A percentile compares a stretch with the other conserved stretches of the same genome.
Evolutionary conservation across 1,140 invertebrate species (phyloP).

Genomic region (Nephila pilipes): DNA sequence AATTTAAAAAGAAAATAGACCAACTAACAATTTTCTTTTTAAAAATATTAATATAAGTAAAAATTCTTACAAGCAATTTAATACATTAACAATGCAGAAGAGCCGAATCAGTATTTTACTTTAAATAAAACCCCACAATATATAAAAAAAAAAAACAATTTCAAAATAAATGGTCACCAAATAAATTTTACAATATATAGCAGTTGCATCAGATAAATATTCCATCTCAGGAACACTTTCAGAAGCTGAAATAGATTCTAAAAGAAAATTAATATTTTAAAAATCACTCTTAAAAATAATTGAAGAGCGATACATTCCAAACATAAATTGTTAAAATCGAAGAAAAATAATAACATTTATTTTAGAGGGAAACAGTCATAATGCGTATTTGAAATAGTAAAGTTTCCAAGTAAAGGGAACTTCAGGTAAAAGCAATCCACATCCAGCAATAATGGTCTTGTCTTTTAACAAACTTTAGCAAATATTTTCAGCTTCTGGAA

Average conservation of each 20-base stretch:
- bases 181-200: conserved; percentile 21
- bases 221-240: background rate
- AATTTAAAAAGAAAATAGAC: too few relatives aligned
- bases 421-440: conserved; percentile 71
- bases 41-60: too few relatives aligned
- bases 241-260: conserved; percentile 57
- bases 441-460: conserved; percentile 69
- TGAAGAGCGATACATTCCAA: conserved; percentile 63
- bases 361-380: conserved; percentile 6
- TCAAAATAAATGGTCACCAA: conserved; percentile 27
- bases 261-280: conserved; percentile 41
- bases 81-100: too few relatives aligned
- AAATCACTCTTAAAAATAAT: conserved; percentile 14
- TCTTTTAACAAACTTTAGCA: conserved; percentile 75
- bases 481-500: conserved; percentile 77
- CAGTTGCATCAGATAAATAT: background rate
- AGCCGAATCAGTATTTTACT: background rate
- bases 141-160: background rate
- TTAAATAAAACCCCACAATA: background rate
- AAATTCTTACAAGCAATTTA: too few relatives aligned
- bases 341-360: conserved; percentile 45
- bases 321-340: conserved; percentile 14
- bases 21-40: too few relatives aligned
- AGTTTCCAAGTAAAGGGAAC: conserved; percentile 64
- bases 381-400: conserved; percentile 49